Percentiles rank a stretch among this genome's conserved stretches.
Conservation (phyloP, 2,113 vertebrate species). For the Gorsachius goisagi region DNA sequence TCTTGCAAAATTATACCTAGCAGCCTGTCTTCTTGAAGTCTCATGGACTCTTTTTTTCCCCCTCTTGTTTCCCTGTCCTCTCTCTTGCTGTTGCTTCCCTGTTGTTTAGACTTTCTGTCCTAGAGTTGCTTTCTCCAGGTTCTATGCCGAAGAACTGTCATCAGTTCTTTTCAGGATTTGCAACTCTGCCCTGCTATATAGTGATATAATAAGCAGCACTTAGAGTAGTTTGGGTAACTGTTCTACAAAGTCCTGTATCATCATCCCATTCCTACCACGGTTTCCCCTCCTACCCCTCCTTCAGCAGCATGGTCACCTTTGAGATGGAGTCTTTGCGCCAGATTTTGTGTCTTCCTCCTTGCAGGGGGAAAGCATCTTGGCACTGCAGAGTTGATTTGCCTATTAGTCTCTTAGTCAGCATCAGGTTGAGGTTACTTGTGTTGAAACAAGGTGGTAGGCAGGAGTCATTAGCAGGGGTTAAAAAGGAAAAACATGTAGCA, state of each 20-base stretch:
- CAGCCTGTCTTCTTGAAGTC: neutral
- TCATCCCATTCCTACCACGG: neutral
- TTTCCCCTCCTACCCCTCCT: neutral
- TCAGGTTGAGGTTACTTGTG: neutral
- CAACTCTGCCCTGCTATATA: neutral
- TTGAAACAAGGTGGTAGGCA: neutral
- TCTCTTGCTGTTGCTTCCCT: neutral
- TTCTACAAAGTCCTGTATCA: neutral
- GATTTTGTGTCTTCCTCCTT: neutral
- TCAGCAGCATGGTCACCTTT: neutral
- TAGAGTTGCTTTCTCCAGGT: neutral
- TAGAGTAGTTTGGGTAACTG: neutral
- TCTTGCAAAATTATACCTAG: neutral
- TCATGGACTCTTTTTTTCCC: neutral
- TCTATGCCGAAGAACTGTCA: neutral
- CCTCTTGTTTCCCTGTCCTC: neutral
- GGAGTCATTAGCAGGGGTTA: slow-evolving; percentile 1
- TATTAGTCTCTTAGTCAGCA: neutral
- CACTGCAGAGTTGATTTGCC: neutral
- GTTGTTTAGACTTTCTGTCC: neutral
- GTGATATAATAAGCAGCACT: neutral
- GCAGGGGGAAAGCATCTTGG: too few species aligned
- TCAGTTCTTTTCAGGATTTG: neutral
- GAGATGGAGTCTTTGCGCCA: neutral
- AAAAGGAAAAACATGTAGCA: neutral